Evolutionary conservation across 2,797 vertebrate species (phyloP).

Genomic region (Arnoldichthys spilopterus): DNA sequence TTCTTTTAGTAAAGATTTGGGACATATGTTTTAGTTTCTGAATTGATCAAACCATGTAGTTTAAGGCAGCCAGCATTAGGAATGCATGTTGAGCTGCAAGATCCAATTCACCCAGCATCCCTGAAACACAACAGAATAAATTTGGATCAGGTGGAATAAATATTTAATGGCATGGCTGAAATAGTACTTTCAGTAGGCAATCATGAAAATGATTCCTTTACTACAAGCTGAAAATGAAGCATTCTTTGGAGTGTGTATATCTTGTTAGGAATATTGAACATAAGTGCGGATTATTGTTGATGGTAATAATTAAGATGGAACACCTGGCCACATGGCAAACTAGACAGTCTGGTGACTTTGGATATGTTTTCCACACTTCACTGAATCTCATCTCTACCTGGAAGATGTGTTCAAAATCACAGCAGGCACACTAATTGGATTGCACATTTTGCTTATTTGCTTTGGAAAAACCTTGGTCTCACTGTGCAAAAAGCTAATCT

Average conservation of each 20-base stretch:
- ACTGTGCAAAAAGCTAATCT: background rate
- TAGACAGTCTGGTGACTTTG: background rate
- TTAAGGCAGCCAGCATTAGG: conserved; percentile 75
- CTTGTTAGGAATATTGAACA: background rate
- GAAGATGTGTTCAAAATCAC: background rate
- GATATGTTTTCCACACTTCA: background rate
- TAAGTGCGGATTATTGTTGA: background rate
- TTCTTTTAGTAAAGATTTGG: background rate
- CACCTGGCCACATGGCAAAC: background rate
- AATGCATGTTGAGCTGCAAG: conserved; percentile 85
- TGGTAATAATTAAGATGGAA: background rate
- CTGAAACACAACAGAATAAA: conserved; percentile 65
- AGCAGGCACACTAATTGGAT: conserved; percentile 10
- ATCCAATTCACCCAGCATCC: conserved; percentile 81
- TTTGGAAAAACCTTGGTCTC: background rate
- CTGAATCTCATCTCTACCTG: background rate
- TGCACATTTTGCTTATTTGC: conserved; percentile 6
- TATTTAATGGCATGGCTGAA: background rate
- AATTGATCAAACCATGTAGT: conserved; percentile 81
- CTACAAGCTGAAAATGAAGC: background rate
- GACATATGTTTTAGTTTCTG: conserved; percentile 2
- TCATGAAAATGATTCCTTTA: background rate
- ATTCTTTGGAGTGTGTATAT: background rate
- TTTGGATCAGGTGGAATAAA: conserved; percentile 6
- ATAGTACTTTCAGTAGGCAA: background rate